These are phyloP conservation scores for Thamnophis sirtalis DNA, from an alignment of 2,113 vertebrate species.

Conservation along the genomic window DNA sequence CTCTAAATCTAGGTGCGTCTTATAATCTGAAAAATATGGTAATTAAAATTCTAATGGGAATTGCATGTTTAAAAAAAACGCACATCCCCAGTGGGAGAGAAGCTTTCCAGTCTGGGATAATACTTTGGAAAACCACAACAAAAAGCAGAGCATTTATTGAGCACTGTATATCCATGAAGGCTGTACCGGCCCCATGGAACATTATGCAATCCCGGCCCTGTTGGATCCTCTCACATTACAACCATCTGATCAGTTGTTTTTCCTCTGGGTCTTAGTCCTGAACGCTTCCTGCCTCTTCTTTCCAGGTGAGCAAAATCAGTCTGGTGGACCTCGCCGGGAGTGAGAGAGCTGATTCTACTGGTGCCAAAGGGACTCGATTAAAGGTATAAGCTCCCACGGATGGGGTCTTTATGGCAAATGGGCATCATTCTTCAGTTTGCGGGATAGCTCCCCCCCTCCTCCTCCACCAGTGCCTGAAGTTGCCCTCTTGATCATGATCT, in stretches of 20 bases:
- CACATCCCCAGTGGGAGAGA: not conserved
- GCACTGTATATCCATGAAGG: not conserved
- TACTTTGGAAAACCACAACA: not conserved
- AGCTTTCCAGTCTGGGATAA: not conserved
- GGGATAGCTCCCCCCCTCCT: no score
- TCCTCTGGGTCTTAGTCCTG: not conserved
- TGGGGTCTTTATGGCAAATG: not conserved
- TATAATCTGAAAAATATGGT: no score
- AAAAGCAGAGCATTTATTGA: not conserved
- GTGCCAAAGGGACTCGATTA: conserved; percentile 93
- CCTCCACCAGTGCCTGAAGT: no score
- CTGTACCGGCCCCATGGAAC: not conserved
- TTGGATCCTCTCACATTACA: not conserved
- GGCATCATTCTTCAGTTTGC: not conserved
- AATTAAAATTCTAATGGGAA: not conserved
- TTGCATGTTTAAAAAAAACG: not conserved
- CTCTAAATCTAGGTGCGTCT: no score
- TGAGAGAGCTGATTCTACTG: conserved; percentile 96
- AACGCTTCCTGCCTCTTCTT: conserved; percentile 4
- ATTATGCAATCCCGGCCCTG: not conserved
- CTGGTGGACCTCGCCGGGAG: conserved; percentile 97
- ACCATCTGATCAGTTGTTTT: not conserved
- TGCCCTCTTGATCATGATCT: not conserved
- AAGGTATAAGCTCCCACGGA: conserved; percentile 78
- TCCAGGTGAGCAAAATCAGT: conserved; percentile 98